Percentiles rank a stretch among this genome's conserved stretches.
phyloP scores from a whole-genome alignment of 1,140 invertebrate genomes.

The Euglossa dilemma region DNA sequence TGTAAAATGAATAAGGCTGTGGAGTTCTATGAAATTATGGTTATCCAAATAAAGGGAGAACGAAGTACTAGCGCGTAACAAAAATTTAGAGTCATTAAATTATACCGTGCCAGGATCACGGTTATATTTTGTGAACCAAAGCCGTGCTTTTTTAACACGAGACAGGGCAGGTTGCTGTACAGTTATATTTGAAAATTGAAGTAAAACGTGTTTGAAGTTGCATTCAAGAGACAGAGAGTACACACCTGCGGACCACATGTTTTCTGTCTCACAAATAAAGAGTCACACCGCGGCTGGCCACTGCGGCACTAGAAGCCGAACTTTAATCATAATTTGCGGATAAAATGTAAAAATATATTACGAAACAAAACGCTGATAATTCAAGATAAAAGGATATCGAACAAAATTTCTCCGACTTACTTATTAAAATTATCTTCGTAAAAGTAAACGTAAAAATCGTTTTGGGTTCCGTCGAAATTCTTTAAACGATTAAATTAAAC shows the following conservation, averaged over 20 bases:
- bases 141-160: background rate
- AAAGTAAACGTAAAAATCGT: no score
- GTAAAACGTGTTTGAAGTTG: background rate
- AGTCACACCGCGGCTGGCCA: background rate
- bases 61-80: background rate
- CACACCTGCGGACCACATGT: background rate
- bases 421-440: no score
- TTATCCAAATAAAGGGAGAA: background rate
- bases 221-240: background rate
- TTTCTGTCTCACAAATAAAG: background rate
- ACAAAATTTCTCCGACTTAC: no score
- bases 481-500: no score
- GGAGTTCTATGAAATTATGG: no score
- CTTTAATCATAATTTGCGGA: background rate
- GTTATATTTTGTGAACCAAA: background rate
- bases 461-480: no score
- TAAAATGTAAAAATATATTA: background rate
- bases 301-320: background rate
- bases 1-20: no score
- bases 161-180: accelerated
- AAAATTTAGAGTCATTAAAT: background rate
- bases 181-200: background rate
- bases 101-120: background rate
- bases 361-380: background rate
- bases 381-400: no score